Evolutionary conservation across 1,140 invertebrate species (phyloP), one percentile per base, ranked within the genome.

Genomic region (Yoshiicerus persimilis): DNA sequence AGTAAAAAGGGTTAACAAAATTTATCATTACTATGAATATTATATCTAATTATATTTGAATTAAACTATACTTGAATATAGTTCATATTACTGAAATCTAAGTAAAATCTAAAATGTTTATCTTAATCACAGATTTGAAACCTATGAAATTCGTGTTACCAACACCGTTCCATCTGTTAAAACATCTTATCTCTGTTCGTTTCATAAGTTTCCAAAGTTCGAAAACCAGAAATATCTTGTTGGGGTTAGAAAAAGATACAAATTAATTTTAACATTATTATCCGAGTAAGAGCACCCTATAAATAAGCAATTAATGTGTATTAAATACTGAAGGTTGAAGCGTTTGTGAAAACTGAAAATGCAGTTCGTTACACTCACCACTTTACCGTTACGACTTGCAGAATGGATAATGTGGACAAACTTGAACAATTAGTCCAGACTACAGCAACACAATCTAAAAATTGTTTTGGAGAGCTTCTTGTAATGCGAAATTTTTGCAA

Each of bases 351-450:
- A 27, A 80, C 66, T 25, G 1, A 16, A 34, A 39, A 62, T 16
- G 84, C 84, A 10, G 38, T 84, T 6, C 16, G 4, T 2, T 80
- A 89, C 85, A 88, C 89, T 27, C 89, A 89, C 84, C 89, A 89
- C 25, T 88, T 88, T 70, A 41, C 66, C 5, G 47, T 64, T 0
- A 30, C 77, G 11, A 56, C n/a, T 10, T 89, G 89, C 47, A 30
- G 27, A 16, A 11, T 85, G 36, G 9, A n/a, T 8, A 66, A 88
- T 20, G 13, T 6, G 8, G 38, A 30, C 10, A 30, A 23, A 3
- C 9, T 86, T 9, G 85, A 83, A 10, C 23, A 66, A n/a, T n/a
- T 88, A 20, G 8, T 87, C 4, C 32, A 39, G 4, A 3, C 87
- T n/a, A 56, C 70, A 5, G 36, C 23, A 34, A 6, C n/a, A 56